Base-by-base conservation (phyloP, 2,888 invertebrate species). In the Electrophaes corylata region DNA sequence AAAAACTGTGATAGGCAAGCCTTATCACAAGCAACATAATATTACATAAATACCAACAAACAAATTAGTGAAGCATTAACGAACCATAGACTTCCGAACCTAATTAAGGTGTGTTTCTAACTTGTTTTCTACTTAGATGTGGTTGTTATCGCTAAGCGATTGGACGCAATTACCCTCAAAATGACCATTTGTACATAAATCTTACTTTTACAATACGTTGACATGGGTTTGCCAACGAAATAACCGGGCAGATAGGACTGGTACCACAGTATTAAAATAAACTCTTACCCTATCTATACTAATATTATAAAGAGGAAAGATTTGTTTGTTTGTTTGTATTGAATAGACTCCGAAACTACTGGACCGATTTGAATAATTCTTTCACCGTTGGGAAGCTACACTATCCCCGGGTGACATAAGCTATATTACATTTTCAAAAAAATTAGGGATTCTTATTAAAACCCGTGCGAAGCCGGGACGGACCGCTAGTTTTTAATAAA, bases 31-130 rank as follows among this genome's bases (percentile, higher is more conserved):
- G 37, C 35, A 14, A 40, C 52, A 35, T 45, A 40, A 31, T 46
- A 54, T 67, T 58, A 52, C 37, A 46, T 46, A 60, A 55, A 56
- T 48, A 60, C 52, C 47, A 79, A 81, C 79, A 82, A 84, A 86
- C 84, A 84, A 81, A 87, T 88, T 87, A 88, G 85, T 81, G 67
- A 77, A 78, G 81, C 86, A 83, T 88, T 86, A 84, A 83, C 82
- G 76, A 79, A 69, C 76, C 58, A 77, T 81, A 78, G 74, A 84
- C 85, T 84, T 88, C 86, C 87, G 82, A 84, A 81, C 74, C 79
- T 84, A 88, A 88, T 89, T 86, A 86, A 84, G 84, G 79, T 72
- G 80, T 73, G 72, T 77, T 70, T 51, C 46, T 58, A 58, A 62
- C 57, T 55, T 51, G 55, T 58, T 57, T 51, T 40, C 47, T 45